Evolutionary conservation across 1,140 invertebrate species (phyloP).

Genomic region (Drosophila saltans): DNA sequence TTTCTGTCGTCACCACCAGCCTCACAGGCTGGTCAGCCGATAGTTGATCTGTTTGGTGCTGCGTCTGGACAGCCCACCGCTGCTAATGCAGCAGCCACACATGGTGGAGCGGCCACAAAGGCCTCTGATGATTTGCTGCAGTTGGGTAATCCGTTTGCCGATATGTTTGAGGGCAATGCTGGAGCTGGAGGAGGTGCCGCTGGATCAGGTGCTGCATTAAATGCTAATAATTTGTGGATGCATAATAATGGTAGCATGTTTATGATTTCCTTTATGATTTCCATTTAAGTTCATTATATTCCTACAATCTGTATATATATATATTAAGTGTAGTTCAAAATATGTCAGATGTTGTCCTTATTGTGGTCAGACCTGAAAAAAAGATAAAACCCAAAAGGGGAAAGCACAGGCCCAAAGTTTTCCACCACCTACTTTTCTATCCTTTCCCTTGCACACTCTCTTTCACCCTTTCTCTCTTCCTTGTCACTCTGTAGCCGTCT

Average conservation of each 20-base stretch:
- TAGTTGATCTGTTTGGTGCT: constrained; percentile 91
- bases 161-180: constrained; percentile 88
- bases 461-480: constrained; percentile 23
- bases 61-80: constrained; percentile 84
- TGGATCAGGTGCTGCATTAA: constrained; percentile 82
- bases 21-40: constrained; percentile 86
- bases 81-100: constrained; percentile 66
- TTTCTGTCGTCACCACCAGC: constrained; percentile 89
- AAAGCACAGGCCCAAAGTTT: constrained; percentile 28
- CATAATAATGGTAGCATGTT: constrained; percentile 87
- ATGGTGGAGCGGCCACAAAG: constrained; percentile 84
- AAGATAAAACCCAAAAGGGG: constrained; percentile 19
- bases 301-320: constrained; percentile 51
- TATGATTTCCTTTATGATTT: constrained; percentile 63
- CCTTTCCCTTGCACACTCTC: constrained; percentile 21
- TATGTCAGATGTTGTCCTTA: constrained; percentile 38
- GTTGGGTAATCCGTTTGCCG: constrained; percentile 95
- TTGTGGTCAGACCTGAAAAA: constrained; percentile 46
- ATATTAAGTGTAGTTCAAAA: constrained; percentile 51
- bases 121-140: constrained; percentile 95
- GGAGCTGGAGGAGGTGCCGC: constrained; percentile 81
- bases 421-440: constrained; percentile 10
- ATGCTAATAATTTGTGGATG: constrained; percentile 87
- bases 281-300: constrained; percentile 33
- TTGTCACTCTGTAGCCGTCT: constrained; percentile 41